Conservation (phyloP, 2,113 vertebrate genomes). For the Falco punctatus region DNA sequence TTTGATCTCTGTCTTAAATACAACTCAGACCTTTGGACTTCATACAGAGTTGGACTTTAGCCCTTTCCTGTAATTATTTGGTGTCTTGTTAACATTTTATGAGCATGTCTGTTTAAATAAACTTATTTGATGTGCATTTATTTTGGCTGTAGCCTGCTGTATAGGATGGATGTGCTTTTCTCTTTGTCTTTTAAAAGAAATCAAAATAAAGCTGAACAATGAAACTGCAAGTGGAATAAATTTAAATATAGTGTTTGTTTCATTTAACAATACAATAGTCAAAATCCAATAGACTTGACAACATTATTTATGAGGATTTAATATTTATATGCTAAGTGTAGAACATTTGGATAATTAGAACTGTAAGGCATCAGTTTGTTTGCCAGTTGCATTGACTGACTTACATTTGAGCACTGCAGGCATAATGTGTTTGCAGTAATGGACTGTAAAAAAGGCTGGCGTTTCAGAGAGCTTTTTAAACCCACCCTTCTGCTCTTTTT, state of each 20-base stretch:
- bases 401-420: neutral
- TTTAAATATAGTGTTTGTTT: constrained; percentile 15
- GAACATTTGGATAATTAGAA: constrained; percentile 28
- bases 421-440: neutral
- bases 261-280: neutral
- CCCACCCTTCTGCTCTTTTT: neutral
- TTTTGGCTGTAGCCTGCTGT: constrained; percentile 41
- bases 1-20: constrained; percentile 72
- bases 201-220: constrained; percentile 36
- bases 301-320: constrained; percentile 42
- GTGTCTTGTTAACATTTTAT: constrained; percentile 80
- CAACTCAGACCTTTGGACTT: constrained; percentile 59
- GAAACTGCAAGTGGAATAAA: neutral
- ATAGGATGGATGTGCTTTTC: constrained; percentile 46
- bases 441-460: neutral
- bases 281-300: constrained; percentile 35
- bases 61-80: constrained; percentile 75
- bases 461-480: neutral
- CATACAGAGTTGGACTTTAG: constrained; percentile 48
- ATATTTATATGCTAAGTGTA: constrained; percentile 24
- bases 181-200: constrained; percentile 39
- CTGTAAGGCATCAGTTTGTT: neutral
- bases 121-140: constrained; percentile 64
- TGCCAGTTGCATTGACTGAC: constrained; percentile 3
- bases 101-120: constrained; percentile 75